Base-by-base conservation (phyloP, 2,888 invertebrate genomes). In the Meandrusa payeni region DNA sequence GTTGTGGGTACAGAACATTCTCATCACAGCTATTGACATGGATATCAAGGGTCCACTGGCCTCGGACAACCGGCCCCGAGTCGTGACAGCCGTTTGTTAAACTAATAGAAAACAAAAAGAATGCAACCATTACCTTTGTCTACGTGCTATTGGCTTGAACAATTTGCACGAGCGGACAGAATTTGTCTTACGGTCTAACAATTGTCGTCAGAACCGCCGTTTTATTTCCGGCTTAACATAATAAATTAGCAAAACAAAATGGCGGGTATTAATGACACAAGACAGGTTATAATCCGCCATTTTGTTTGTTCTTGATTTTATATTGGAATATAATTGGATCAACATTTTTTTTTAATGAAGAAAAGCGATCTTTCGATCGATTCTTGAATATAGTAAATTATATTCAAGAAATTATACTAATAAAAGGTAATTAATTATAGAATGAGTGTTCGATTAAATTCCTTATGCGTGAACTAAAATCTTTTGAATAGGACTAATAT, bases 51-150 rank as follows among this genome's bases (percentile, higher is more conserved):
- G 47, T 42, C 42, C 46, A 46, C 39, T 50, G 52, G 55, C 42
- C 51, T 46, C 54, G 40, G 48, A 48, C 42, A 47, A 50, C 53
- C 53, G 63, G 71, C 72, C 73, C 56, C 73, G 66, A 75, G 74
- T 85, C 82, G 82, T 83, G 83, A 83, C 80, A 68, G 60, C 64
- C 67, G 75, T 82, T 78, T 75, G 76, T 81, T 79, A 76, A 64
- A 71, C 77, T 78, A 80, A 79, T 78, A 73, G 69, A 71, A 61
- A 64, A 68, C 72, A 76, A 77, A 79, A 83, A 80, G 76, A 78
- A 73, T 69, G 73, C 73, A 64, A 58, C 69, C 63, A 77, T 75
- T 76, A 75, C 69, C 60, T 60, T 61, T 54, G 63, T 63, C 62
- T 64, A 63, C 69, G 64, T 67, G 45, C 48, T 48, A 51, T 79